Conservation (phyloP, 2,113 vertebrate species). For the Thinocorus orbignyianus region DNA sequence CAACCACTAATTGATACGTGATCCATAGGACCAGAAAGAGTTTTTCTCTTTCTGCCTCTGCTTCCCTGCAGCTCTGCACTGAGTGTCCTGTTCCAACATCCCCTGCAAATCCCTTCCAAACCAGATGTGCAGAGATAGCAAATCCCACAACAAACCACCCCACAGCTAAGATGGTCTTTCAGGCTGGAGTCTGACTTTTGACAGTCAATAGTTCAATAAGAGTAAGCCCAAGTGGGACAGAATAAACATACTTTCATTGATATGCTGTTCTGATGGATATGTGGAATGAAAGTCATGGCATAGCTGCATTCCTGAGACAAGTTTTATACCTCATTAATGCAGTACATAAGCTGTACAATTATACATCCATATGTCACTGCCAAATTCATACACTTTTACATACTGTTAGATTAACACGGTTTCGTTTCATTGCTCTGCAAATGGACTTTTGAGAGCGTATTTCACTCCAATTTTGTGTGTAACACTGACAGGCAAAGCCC, state of each 20-base stretch:
- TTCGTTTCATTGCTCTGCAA: conserved; percentile 36
- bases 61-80: neutral
- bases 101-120: neutral
- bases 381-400: conserved; percentile 49
- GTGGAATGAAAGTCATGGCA: neutral
- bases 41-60: neutral
- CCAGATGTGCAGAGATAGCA: accelerated
- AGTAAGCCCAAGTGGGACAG: neutral
- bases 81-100: accelerated
- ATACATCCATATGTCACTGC: conserved; percentile 37
- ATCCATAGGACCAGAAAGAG: neutral
- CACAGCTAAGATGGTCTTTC: neutral
- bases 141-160: neutral
- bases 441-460: conserved; percentile 23
- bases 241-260: neutral
- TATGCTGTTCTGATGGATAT: neutral
- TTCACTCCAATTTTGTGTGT: conserved; percentile 1
- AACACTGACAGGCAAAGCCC: neutral
- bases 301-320: conserved; percentile 7
- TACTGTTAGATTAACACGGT: conserved; percentile 32
- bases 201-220: neutral
- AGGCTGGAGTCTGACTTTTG: neutral
- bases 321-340: conserved; percentile 51
- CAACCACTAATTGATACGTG: neutral
- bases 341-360: conserved; percentile 36